phyloP scores from a whole-genome alignment of 2,113 vertebrate genomes.

The Hemichromis elongatus region DNA sequence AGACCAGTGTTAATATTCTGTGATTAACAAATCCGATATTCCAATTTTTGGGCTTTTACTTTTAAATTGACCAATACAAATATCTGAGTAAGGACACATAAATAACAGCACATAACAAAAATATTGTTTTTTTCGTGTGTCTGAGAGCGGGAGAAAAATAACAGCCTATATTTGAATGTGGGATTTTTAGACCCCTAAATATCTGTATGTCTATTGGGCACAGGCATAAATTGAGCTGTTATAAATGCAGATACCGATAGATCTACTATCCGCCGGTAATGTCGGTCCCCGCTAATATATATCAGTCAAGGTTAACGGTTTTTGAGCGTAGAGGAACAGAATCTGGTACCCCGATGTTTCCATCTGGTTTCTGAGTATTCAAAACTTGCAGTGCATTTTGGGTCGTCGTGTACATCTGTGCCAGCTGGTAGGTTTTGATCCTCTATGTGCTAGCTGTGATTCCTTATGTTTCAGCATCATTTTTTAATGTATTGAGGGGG shows the following conservation, averaged over 20 bases:
- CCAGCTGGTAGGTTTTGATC: neutral
- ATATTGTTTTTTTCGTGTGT: neutral
- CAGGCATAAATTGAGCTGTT: neutral
- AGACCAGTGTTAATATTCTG: too few species aligned
- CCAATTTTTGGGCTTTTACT: too few species aligned
- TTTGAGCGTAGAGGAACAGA: neutral
- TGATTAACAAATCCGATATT: too few species aligned
- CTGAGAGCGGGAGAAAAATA: accelerated
- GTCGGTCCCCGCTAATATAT: neutral
- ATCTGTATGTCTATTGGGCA: neutral
- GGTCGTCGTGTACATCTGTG: neutral
- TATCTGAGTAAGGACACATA: too few species aligned
- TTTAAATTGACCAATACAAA: too few species aligned
- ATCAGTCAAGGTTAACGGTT: neutral
- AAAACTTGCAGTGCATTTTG: neutral
- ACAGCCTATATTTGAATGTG: neutral
- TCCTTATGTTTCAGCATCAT: neutral
- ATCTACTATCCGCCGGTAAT: neutral
- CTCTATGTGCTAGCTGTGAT: neutral
- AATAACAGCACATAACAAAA: neutral
- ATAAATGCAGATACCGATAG: neutral
- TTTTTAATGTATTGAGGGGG: neutral
- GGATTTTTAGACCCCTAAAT: neutral
- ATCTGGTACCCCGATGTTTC: neutral
- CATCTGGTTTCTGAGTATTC: neutral